A percentile compares a stretch with the other conserved stretches of the same genome.
These are phyloP conservation scores for Ginglymostoma cirratum DNA, from an alignment of 2,113 vertebrate genomes.

Conservation along the genomic window DNA sequence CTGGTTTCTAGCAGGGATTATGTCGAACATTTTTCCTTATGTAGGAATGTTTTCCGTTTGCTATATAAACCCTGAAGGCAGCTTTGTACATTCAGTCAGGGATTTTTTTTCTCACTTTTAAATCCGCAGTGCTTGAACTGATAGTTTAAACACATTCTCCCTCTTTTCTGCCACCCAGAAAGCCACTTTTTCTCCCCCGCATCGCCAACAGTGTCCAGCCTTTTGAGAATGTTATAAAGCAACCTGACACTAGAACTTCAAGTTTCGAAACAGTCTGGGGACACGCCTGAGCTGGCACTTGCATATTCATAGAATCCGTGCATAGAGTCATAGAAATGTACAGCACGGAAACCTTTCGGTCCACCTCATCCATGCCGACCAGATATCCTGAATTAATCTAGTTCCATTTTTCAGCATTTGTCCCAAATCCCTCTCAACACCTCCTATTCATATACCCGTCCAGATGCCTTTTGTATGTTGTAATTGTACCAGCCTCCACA, in stretches of 20 bases:
- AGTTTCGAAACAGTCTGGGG: slow-evolving; percentile 49
- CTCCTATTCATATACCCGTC: too few relatives aligned
- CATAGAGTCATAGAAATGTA: too few relatives aligned
- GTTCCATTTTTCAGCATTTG: too few relatives aligned
- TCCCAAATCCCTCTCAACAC: too few relatives aligned
- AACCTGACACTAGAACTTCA: slow-evolving; percentile 45
- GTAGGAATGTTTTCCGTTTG: slow-evolving; percentile 46
- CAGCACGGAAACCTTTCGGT: too few relatives aligned
- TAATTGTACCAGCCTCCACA: too few relatives aligned
- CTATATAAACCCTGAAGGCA: slow-evolving; percentile 48
- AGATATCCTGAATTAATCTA: too few relatives aligned
- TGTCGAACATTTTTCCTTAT: slow-evolving; percentile 52
- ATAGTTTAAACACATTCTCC: slow-evolving; percentile 37
- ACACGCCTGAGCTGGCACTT: slow-evolving; percentile 42
- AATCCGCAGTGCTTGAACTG: slow-evolving; percentile 48
- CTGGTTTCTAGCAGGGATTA: slow-evolving; percentile 53
- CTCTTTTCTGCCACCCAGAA: slow-evolving; percentile 52
- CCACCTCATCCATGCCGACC: too few relatives aligned
- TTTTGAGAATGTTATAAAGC: slow-evolving; percentile 41
- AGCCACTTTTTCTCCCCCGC: slow-evolving; percentile 40
- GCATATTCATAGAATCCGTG: slow-evolving; percentile 39
- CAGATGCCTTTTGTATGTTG: too few relatives aligned
- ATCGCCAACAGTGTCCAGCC: slow-evolving; percentile 39
- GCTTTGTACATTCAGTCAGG: slow-evolving; percentile 58
- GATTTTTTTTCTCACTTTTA: slow-evolving; percentile 47